phyloP scores from a whole-genome alignment of 2,797 vertebrate genomes.

The Schizothorax lantsangensis region DNA sequence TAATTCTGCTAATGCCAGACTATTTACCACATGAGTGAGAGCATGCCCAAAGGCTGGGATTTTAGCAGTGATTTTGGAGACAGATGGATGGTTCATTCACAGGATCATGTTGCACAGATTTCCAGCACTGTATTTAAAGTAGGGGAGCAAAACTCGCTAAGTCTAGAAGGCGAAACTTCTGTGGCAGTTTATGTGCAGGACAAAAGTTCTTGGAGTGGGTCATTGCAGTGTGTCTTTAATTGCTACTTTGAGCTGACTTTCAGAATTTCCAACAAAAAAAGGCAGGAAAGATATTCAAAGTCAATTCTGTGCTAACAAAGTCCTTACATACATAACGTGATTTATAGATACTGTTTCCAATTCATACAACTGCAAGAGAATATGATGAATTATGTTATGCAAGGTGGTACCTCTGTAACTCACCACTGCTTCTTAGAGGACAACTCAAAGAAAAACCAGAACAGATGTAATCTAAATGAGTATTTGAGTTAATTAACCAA shows the following conservation, averaged over 20 bases:
- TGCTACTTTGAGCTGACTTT: conserved; percentile 28
- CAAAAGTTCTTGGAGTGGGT: conserved; percentile 10
- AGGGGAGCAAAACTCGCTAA: conserved; percentile 25
- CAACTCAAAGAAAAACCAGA: conserved; percentile 17
- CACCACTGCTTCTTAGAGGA: conserved; percentile 29
- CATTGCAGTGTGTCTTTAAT: conserved; percentile 18
- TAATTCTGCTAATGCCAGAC: conserved; percentile 61
- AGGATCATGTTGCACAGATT: conserved; percentile 48
- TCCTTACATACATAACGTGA: conserved; percentile 30
- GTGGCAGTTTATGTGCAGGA: conserved; percentile 10
- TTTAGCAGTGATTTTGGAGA: conserved; percentile 53
- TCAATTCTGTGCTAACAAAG: conserved; percentile 21
- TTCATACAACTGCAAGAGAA: conserved; percentile 28
- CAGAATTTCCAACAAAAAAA: conserved; percentile 11
- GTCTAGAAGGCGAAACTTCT: conserved; percentile 11
- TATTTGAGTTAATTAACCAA: conserved; percentile 53
- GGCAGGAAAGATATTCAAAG: conserved; percentile 3
- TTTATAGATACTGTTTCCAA: conserved; percentile 28
- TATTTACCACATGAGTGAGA: conserved; percentile 61
- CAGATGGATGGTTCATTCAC: conserved; percentile 58
- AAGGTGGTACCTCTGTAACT: conserved; percentile 41
- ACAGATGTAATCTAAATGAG: conserved; percentile 51
- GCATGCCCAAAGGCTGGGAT: conserved; percentile 55
- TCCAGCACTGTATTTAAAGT: conserved; percentile 39
- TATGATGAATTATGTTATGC: conserved; percentile 36